These are phyloP conservation scores for Labeo rohita DNA, from an alignment of 2,113 vertebrate species.

Conservation along the genomic window DNA sequence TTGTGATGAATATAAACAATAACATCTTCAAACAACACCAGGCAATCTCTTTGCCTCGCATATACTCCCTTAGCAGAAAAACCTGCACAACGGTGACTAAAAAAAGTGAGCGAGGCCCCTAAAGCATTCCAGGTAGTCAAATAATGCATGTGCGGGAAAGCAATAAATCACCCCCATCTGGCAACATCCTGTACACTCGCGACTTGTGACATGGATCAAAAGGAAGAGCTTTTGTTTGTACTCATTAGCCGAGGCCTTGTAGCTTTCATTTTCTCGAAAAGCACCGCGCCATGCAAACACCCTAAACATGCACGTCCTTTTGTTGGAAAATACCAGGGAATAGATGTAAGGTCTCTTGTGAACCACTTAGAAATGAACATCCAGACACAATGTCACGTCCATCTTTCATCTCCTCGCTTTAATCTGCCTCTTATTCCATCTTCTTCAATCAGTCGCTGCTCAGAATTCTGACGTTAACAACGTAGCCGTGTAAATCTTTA, in stretches of 20 bases:
- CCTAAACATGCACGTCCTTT: slow-evolving; percentile 10
- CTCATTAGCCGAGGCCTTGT: slow-evolving; percentile 24
- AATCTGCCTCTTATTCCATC: slow-evolving; percentile 30
- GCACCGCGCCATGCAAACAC: neutral
- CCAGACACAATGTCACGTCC: slow-evolving; percentile 9
- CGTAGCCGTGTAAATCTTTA: neutral
- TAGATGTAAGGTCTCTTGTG: slow-evolving; percentile 6
- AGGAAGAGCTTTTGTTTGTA: slow-evolving; percentile 45
- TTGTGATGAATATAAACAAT: slow-evolving; percentile 10
- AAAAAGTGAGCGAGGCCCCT: slow-evolving; percentile 17
- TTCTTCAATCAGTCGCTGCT: slow-evolving; percentile 1
- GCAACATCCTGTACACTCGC: slow-evolving; percentile 32
- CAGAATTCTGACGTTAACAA: neutral
- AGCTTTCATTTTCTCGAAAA: slow-evolving; percentile 28
- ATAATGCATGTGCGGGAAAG: slow-evolving; percentile 22
- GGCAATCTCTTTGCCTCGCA: neutral
- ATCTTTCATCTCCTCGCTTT: slow-evolving; percentile 37
- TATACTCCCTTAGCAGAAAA: slow-evolving; percentile 1
- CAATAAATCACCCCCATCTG: slow-evolving; percentile 51
- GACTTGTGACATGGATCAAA: slow-evolving; percentile 41
- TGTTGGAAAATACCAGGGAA: neutral
- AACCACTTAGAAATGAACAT: neutral
- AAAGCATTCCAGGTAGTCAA: slow-evolving; percentile 44
- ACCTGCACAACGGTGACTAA: neutral
- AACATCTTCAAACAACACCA: slow-evolving; percentile 11